Evolutionary conservation across 2,113 vertebrate genomes (phyloP), one percentile per base, ranked within the genome.

Genomic region (Nycticryphes semicollaris): DNA sequence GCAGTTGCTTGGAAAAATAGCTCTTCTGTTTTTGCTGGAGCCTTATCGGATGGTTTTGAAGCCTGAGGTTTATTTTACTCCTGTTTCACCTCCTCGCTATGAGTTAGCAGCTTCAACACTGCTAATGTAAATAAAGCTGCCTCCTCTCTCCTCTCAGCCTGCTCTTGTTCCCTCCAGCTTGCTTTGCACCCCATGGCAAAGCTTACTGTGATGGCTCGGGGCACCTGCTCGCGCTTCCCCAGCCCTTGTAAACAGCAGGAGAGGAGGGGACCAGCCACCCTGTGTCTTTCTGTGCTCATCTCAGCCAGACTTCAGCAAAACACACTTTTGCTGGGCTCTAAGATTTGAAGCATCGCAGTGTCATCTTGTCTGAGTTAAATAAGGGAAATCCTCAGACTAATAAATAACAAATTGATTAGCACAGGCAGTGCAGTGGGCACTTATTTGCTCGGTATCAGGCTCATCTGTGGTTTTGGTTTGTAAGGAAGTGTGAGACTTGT

Each of bases 201-300:
- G 74, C 68, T 53, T 70, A 54, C 25, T 1, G 1, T 1, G 4
- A 12, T 43, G 30, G 27, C 43, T 77, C 0, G 1, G 7, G 15
- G 24, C 1, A 2, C 24, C 63, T 69, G 50, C 20, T 69, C 8
- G 1, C 1, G 5, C 37, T 59, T 68, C 30, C 59, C 54, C 20
- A 35, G 47, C 31, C 57, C 3, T 3, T 57, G n/a, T 1, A 9
- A 90, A 48, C 4, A 4, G 53, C 39, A 68, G 30, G n/a, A 82
- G 50, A 39, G 35, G 59, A 43, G 14, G 20, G 31, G 24, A 14
- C 15, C 15, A 63, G 70, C 43, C 14, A 63, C 4, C 19, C 37
- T 28, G 8, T 39, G 53, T 35, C 69, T 68, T 84, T 75, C 90
- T 77, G 37, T 72, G 75, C 25, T 79, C 24, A 8, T 41, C 51